Evolutionary conservation across 2,888 invertebrate genomes (phyloP).

Genomic region (Pristionchus japonicus): DNA sequence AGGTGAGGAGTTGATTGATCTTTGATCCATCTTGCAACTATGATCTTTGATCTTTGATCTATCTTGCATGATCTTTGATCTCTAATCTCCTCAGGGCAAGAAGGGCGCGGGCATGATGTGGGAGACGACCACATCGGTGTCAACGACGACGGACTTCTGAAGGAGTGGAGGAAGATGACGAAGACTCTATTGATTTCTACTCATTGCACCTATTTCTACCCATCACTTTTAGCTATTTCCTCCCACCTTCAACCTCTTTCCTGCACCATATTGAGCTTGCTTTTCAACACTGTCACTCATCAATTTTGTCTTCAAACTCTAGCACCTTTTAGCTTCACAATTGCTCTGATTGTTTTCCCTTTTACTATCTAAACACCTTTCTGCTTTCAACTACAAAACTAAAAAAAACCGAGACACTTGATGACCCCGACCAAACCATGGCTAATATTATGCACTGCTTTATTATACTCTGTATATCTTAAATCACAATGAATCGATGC

Average conservation of each 20-base stretch:
- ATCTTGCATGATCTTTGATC: not conserved
- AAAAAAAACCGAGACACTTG: not conserved
- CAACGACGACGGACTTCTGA: slow-evolving; percentile 4
- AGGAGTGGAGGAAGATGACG: not conserved
- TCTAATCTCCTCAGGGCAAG: slow-evolving; percentile 19
- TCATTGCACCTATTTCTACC: too few relatives aligned
- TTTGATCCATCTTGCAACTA: not conserved
- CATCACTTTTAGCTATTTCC: too few relatives aligned
- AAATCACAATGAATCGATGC: slow-evolving; percentile 5
- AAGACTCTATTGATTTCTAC: not conserved
- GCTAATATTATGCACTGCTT: not conserved
- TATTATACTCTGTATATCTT: not conserved
- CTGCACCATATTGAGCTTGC: too few relatives aligned
- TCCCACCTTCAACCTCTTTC: too few relatives aligned
- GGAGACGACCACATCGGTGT: not conserved
- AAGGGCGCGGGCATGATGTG: slow-evolving; percentile 27
- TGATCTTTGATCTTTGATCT: not conserved
- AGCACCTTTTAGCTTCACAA: too few relatives aligned
- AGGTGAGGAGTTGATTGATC: not conserved
- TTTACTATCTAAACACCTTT: too few relatives aligned
- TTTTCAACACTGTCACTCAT: too few relatives aligned
- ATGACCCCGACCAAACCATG: not conserved
- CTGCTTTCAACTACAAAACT: too few relatives aligned
- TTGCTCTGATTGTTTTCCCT: too few relatives aligned
- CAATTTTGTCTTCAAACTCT: too few relatives aligned